Percentiles rank a stretch among this genome's conserved stretches.
phyloP scores from a whole-genome alignment of 2,888 invertebrate species.

The Caenorhabditis sp. region DNA sequence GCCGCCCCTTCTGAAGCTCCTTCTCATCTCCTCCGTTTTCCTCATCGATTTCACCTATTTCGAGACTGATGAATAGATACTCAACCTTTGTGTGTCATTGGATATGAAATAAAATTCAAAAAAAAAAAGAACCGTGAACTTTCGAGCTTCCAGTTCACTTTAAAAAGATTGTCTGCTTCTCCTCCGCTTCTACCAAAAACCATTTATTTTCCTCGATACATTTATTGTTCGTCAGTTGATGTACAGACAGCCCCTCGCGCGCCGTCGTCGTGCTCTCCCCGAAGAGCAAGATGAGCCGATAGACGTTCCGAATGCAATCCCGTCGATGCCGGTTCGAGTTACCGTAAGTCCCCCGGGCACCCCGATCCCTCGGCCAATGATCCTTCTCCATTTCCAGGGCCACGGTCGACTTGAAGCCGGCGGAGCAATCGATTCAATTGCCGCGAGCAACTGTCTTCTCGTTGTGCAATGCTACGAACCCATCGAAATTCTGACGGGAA shows the following conservation, averaged over 20 bases:
- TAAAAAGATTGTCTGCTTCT: not conserved
- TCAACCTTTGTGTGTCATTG: too few species aligned
- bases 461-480: slow-evolving; percentile 29
- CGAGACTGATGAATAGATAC: not conserved
- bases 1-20: slow-evolving; percentile 34
- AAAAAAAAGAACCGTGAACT: not conserved
- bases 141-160: not conserved
- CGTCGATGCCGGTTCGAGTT: slow-evolving; percentile 2
- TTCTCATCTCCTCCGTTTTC: slow-evolving; percentile 50
- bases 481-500: slow-evolving; percentile 30
- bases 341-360: slow-evolving; percentile 1
- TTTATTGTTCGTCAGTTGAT: too few species aligned
- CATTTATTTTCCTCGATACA: not conserved
- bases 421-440: slow-evolving; percentile 11
- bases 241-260: not conserved
- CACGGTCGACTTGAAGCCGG: slow-evolving; percentile 3
- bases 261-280: not conserved
- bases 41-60: slow-evolving; percentile 50
- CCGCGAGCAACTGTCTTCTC: slow-evolving; percentile 19
- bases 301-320: slow-evolving; percentile 16
- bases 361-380: too few species aligned
- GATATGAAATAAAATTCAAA: too few species aligned
- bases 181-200: not conserved
- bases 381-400: not conserved
- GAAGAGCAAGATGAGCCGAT: slow-evolving; percentile 22